Base-by-base conservation (phyloP, 2,888 invertebrate species). In the Odontomyia ornata region DNA sequence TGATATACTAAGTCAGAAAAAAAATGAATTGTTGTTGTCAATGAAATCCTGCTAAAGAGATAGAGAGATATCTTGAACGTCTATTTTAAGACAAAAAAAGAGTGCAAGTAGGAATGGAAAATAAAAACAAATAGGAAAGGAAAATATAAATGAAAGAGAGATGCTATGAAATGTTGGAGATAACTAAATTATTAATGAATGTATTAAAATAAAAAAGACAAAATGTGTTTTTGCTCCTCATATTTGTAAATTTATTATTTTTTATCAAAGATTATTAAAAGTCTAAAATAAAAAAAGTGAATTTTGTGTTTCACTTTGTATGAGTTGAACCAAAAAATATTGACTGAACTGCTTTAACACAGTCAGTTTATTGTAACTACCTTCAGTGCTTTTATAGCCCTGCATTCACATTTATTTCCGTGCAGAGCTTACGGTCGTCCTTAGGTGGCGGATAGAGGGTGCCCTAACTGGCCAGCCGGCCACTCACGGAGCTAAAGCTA, bases 171-270 rank as follows among this genome's bases (percentile, higher is more conserved):
- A 27, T 72, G 71, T 72, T 72, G 18, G 5, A 36, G 36, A 65
- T 36, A 65, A 30, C n/a, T 65, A 65, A 65, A 65, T 27, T 62
- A 62, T 62, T 23, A 23, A 62, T 27, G 23, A 23, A 28, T 36
- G 28, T 65, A 72, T 72, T 46, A 52, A 28, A 72, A 72, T 27
- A 72, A 72, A 72, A 72, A 72, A 72, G 71, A 72, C 71, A 72
- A 21, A 21, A 71, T 52, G 52, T 72, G 71, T 72, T 52, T 69
- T 72, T 52, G 71, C 71, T 72, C 71, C 30, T 72, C 27, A 30
- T 36, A 27, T 46, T 72, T 72, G 71, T 72, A 72, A 52, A 72
- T 52, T 72, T 72, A 72, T 72, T 56, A 72, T 52, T 72, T 72
- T 52, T 69, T 65, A 65, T 28, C 65, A 65, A n/a, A 65, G 18